Conservation (phyloP, 1,140 invertebrate genomes). For the Lasaia peninsularis region DNA sequence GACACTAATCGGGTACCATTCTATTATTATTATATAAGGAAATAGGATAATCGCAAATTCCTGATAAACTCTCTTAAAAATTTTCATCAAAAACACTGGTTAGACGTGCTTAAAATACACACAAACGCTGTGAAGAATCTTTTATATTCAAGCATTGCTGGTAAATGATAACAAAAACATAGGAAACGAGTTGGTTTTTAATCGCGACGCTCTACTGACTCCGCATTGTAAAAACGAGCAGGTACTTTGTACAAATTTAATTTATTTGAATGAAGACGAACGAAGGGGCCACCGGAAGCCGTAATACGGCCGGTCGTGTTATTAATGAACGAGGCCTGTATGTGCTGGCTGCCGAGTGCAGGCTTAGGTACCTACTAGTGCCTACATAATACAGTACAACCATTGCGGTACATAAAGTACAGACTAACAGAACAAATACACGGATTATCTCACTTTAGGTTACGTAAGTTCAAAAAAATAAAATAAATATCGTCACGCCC, state of each 20-base stretch:
- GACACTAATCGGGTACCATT: no score
- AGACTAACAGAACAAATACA: no score
- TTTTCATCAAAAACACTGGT: no score
- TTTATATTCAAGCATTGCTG: not conserved
- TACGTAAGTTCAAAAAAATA: no score
- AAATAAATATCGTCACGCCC: no score
- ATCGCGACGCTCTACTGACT: constrained; percentile 5
- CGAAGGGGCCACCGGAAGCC: constrained; percentile 57
- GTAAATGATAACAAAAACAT: constrained; percentile 1
- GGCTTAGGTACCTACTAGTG: not conserved
- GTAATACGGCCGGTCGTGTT: constrained; percentile 58
- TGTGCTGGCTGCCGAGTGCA: constrained; percentile 35
- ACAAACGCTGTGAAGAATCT: not conserved
- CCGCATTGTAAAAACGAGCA: constrained; percentile 25
- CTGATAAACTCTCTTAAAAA: no score
- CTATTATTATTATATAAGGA: no score
- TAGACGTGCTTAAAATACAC: not conserved
- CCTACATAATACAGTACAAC: not conserved
- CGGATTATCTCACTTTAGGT: no score
- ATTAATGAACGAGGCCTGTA: constrained; percentile 66
- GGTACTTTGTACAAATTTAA: constrained; percentile 49
- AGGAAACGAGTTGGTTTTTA: constrained; percentile 3
- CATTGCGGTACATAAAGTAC: not conserved
- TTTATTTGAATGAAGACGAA: constrained; percentile 51
- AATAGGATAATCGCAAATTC: no score